Conservation (phyloP, 2,797 vertebrate genomes). For the Periophthalmus magnuspinnatus region DNA sequence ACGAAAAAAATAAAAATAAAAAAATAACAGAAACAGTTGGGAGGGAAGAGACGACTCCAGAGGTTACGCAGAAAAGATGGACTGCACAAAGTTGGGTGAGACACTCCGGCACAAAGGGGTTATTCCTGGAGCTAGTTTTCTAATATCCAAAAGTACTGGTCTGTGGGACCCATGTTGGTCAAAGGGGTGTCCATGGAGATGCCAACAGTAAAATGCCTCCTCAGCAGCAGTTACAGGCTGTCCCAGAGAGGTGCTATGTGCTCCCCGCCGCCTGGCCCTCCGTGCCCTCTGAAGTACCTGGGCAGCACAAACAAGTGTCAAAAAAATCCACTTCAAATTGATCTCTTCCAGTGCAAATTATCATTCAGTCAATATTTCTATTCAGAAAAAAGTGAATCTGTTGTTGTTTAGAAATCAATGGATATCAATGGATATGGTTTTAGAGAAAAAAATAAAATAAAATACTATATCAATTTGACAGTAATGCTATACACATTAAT, state of each 20-base stretch:
- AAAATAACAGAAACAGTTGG: conserved; percentile 68
- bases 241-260: conserved; percentile 88
- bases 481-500: neutral
- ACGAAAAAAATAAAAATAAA: conserved; percentile 72
- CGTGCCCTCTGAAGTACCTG: conserved; percentile 88
- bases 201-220: conserved; percentile 80
- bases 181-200: conserved; percentile 78
- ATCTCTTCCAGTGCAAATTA: too few relatives aligned
- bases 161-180: conserved; percentile 78
- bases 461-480: neutral
- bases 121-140: conserved; percentile 82
- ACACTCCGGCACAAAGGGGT: conserved; percentile 77
- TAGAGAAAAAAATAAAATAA: too few relatives aligned
- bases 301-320: conserved; percentile 27
- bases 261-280: conserved; percentile 87
- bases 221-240: conserved; percentile 79
- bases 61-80: conserved; percentile 82
- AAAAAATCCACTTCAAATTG: neutral
- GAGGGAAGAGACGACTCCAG: conserved; percentile 80
- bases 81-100: conserved; percentile 84
- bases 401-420: too few relatives aligned
- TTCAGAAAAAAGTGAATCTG: too few relatives aligned
- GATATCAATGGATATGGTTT: too few relatives aligned
- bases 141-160: conserved; percentile 83
- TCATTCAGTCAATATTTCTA: neutral